Conservation (phyloP, 64 coral and sea anemone species). For the Dendronephthya gigantea region DNA sequence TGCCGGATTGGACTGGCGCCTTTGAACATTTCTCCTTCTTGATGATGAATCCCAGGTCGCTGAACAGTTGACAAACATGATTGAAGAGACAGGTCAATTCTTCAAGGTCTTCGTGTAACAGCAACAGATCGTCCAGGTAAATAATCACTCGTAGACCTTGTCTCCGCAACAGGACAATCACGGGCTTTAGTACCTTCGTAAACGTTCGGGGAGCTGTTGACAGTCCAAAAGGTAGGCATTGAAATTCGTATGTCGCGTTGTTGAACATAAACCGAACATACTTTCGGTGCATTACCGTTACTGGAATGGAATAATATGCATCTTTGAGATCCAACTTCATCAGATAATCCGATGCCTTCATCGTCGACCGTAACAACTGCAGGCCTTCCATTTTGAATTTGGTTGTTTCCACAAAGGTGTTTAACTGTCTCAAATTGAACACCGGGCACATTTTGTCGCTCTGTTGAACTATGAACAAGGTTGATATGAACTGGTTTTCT, state of each 20-base stretch:
- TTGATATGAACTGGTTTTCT: neutral
- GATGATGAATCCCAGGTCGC: conserved; percentile 9
- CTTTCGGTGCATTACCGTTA: neutral
- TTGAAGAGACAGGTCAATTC: neutral
- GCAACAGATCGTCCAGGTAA: conserved; percentile 33
- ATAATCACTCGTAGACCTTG: conserved; percentile 35
- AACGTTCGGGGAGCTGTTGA: conserved; percentile 14
- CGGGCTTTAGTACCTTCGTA: conserved; percentile 32
- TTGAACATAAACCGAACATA: conserved; percentile 31
- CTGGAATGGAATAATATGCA: conserved; percentile 18
- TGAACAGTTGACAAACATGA: neutral
- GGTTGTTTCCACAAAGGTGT: conserved; percentile 6
- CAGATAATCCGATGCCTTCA: conserved; percentile 10
- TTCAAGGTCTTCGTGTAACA: neutral
- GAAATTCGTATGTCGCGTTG: conserved; percentile 11
- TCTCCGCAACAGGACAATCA: neutral
- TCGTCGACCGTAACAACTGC: neutral
- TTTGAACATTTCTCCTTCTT: conserved; percentile 12
- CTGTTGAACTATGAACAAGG: conserved; percentile 34
- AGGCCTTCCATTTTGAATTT: conserved; percentile 29
- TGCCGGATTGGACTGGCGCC: neutral
- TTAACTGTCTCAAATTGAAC: conserved; percentile 17
- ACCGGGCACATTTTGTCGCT: conserved; percentile 14
- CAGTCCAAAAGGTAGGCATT: conserved; percentile 34
- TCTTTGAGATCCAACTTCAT: conserved; percentile 37